A percentile compares a stretch with the other conserved stretches of the same genome.
Evolutionary conservation across 2,113 vertebrate species (phyloP).

Genomic region (Muscicapa adusta): DNA sequence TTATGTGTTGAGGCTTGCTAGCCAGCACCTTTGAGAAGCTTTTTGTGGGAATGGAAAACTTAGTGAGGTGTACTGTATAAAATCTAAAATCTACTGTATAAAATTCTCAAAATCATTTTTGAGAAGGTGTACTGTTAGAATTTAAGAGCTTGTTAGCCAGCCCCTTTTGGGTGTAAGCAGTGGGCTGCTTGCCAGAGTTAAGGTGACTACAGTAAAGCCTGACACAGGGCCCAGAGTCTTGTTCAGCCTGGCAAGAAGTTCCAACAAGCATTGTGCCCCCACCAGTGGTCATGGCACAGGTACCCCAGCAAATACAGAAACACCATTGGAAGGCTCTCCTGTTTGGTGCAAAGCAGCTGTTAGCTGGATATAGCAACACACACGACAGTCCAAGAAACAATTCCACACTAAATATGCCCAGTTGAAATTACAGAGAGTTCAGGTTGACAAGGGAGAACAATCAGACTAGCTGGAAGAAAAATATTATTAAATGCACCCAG

Average conservation of each 20-base stretch:
- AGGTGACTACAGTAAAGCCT: fast-evolving
- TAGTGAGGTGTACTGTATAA: not conserved
- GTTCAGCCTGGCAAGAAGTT: not conserved
- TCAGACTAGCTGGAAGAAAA: not conserved
- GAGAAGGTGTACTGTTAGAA: not conserved
- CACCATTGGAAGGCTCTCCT: not conserved
- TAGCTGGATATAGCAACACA: not conserved
- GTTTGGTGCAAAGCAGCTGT: not conserved
- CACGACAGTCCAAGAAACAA: not conserved
- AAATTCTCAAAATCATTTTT: no score
- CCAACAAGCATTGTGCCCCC: fast-evolving
- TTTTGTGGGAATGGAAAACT: not conserved
- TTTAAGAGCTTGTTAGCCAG: not conserved
- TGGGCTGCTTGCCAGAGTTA: not conserved
- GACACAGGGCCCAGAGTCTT: not conserved
- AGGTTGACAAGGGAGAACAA: not conserved
- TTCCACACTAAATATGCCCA: not conserved
- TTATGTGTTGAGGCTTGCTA: no score
- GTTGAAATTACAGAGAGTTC: not conserved
- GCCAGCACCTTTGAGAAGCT: not conserved
- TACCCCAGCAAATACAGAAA: not conserved
- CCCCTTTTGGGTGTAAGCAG: not conserved
- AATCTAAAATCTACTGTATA: no score
- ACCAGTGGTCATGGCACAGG: not conserved
- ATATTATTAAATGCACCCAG: not conserved